Percentiles rank a stretch among this genome's conserved stretches.
These are phyloP conservation scores for Macquaria australasica DNA, from an alignment of 2,113 vertebrate genomes.

Conservation along the genomic window DNA sequence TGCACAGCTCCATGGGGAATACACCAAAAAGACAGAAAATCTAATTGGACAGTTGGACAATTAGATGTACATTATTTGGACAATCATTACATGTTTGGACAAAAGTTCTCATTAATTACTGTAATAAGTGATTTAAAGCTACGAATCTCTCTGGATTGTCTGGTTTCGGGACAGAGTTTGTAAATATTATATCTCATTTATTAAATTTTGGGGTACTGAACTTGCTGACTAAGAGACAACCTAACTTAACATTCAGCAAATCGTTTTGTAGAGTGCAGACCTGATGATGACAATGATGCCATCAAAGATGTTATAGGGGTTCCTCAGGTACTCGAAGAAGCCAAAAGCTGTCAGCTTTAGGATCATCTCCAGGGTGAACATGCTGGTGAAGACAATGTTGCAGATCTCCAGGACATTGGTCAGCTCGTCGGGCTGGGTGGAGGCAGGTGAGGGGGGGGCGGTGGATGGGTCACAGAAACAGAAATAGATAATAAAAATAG, in stretches of 20 bases:
- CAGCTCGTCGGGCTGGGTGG: slow-evolving; percentile 92
- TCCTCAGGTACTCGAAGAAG: slow-evolving; percentile 95
- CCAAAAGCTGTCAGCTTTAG: slow-evolving; percentile 96
- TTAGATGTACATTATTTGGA: background rate
- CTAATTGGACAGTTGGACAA: background rate
- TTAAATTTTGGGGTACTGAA: background rate
- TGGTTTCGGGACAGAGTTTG: background rate
- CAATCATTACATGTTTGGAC: background rate
- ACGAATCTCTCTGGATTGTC: background rate
- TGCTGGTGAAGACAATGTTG: slow-evolving; percentile 99
- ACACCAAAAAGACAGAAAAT: background rate
- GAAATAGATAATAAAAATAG: background rate
- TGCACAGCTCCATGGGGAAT: background rate
- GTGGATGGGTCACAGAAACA: background rate
- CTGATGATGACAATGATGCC: slow-evolving; percentile 99
- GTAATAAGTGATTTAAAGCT: background rate
- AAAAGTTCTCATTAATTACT: background rate
- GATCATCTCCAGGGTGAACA: slow-evolving; percentile 99
- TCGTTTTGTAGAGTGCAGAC: slow-evolving; percentile 74
- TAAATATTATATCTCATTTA: background rate
- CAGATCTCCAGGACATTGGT: slow-evolving; percentile 98
- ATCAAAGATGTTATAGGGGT: slow-evolving; percentile 98
- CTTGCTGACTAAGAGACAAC: background rate
- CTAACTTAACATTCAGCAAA: background rate
- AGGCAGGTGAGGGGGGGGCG: background rate